These are phyloP conservation scores for Dolichotis patagonum DNA, from an alignment of 2,113 vertebrate species.

Conservation along the genomic window DNA sequence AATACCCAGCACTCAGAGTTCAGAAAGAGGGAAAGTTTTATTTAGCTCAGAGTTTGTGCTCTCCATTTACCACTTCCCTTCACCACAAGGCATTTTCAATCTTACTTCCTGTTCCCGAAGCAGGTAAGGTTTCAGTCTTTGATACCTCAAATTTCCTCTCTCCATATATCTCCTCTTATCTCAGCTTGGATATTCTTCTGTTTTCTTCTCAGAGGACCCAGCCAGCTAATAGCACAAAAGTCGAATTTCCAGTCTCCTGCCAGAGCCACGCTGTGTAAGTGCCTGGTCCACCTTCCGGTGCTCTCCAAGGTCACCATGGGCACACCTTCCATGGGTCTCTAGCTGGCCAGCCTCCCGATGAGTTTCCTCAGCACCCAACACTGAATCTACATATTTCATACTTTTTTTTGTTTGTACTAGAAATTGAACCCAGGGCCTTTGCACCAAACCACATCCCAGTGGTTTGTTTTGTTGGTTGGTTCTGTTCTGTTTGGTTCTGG, in stretches of 20 bases:
- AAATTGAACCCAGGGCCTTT: neutral
- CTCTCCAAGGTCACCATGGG: neutral
- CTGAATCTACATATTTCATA: neutral
- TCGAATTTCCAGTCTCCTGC: neutral
- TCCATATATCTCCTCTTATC: neutral
- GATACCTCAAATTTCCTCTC: neutral
- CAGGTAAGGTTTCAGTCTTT: neutral
- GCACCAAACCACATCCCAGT: neutral
- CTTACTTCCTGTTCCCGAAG: neutral
- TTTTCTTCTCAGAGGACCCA: slow-evolving; percentile 17
- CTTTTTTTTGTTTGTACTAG: neutral
- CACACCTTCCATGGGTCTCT: neutral
- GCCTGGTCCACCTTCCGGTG: neutral
- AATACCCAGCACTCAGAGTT: neutral
- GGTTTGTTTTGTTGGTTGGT: neutral
- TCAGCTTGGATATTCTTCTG: neutral
- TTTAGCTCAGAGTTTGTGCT: neutral
- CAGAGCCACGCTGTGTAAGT: neutral
- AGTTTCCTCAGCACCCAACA: neutral
- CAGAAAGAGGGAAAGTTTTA: neutral
- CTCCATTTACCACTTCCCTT: neutral
- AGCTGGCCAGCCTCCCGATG: neutral
- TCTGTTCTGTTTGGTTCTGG: neutral
- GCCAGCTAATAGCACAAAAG: neutral
- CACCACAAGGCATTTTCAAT: neutral